These are phyloP conservation scores for Periophthalmus modestus DNA, from an alignment of 2,113 vertebrate genomes.

Conservation along the genomic window DNA sequence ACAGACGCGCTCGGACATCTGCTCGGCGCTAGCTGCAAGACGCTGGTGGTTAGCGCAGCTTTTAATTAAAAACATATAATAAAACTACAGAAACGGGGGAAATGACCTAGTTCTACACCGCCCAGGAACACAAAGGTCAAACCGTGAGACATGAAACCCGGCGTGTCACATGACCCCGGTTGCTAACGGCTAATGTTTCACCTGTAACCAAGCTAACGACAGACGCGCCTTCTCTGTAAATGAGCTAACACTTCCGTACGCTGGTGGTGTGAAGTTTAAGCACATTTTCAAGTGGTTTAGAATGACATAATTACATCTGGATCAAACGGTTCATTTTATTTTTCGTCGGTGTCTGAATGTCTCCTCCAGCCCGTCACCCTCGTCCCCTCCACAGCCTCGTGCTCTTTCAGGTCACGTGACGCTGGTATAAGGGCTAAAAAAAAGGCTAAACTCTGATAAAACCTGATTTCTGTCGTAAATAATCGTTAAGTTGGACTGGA, in stretches of 20 bases:
- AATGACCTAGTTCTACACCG: slow-evolving; percentile 18
- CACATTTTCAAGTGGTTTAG: background rate
- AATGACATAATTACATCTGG: too few relatives aligned
- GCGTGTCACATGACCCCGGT: slow-evolving; percentile 44
- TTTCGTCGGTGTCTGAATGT: too few relatives aligned
- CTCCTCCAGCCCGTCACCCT: too few relatives aligned
- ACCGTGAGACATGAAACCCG: background rate
- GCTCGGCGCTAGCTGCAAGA: slow-evolving; percentile 21
- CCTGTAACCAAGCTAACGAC: slow-evolving; percentile 46
- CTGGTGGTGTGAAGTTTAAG: background rate
- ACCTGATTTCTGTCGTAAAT: too few relatives aligned
- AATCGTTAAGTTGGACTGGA: too few relatives aligned
- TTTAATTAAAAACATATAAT: background rate
- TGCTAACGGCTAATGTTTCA: slow-evolving; percentile 45
- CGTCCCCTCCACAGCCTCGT: too few relatives aligned
- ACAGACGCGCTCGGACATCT: slow-evolving; percentile 52
- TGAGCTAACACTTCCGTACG: background rate
- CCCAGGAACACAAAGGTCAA: slow-evolving; percentile 36
- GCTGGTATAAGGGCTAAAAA: too few relatives aligned
- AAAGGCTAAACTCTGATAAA: too few relatives aligned
- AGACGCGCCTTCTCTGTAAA: slow-evolving; percentile 20
- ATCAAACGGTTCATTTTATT: too few relatives aligned
- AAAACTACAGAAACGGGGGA: slow-evolving; percentile 9
- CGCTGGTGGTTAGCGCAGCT: background rate
- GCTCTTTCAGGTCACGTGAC: too few relatives aligned